A percentile compares a stretch with the other conserved stretches of the same genome.
Conservation (phyloP, 2,888 invertebrate species). For the Stenotaenia linearis region DNA sequence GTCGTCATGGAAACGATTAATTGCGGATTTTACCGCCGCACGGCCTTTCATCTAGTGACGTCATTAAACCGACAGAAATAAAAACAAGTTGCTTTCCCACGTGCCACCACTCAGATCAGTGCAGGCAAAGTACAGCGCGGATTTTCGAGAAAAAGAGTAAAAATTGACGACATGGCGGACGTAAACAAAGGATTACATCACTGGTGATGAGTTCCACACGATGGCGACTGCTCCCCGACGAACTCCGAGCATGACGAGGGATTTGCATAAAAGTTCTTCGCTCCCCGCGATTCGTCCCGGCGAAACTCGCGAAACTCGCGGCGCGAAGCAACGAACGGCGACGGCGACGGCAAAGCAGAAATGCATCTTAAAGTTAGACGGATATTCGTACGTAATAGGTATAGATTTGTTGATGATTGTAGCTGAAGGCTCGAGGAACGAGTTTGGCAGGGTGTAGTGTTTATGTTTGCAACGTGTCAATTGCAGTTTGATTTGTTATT, state of each 20-base stretch:
- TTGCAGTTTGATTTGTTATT: background rate
- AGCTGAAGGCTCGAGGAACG: too few species aligned
- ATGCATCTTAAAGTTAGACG: conserved; percentile 76
- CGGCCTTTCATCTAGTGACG: background rate
- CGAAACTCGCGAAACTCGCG: background rate
- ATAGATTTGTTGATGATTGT: too few species aligned
- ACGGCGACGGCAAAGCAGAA: conserved; percentile 37
- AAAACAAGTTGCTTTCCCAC: background rate
- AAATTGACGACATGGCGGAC: background rate
- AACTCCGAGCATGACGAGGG: background rate
- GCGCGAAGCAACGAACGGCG: background rate
- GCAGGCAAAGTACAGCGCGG: background rate
- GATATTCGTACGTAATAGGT: conserved; percentile 84
- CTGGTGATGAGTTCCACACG: background rate
- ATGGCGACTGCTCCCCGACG: background rate
- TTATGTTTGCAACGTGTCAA: background rate
- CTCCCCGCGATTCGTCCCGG: background rate
- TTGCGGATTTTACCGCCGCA: background rate
- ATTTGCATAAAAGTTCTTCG: conserved; percentile 4
- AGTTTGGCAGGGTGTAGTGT: too few species aligned
- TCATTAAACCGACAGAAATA: background rate
- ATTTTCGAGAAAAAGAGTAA: background rate
- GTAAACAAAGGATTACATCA: background rate
- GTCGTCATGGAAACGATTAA: background rate
- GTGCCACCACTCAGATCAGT: background rate